phyloP scores from a whole-genome alignment of 64 coral and sea anemone species.

The Montipora sp. region DNA sequence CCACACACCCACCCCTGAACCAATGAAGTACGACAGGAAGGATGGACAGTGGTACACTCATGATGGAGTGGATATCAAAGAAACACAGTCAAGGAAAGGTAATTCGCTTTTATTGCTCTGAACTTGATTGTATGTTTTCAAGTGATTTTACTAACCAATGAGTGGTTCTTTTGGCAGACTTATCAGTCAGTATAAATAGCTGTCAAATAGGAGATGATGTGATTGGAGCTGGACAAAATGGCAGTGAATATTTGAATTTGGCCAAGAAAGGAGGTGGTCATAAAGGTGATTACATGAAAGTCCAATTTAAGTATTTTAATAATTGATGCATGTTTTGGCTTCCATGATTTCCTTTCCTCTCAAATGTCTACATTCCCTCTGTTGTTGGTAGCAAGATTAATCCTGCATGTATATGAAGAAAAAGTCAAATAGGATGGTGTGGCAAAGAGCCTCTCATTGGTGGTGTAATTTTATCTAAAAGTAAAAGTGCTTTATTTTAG shows the following conservation, averaged over 20 bases:
- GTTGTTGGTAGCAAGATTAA: too few relatives aligned
- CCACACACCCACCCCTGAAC: constrained; percentile 52
- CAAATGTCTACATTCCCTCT: too few relatives aligned
- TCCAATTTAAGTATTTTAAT: too few relatives aligned
- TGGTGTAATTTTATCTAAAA: neutral
- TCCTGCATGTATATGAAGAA: too few relatives aligned
- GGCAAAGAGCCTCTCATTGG: too few relatives aligned
- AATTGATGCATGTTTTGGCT: too few relatives aligned
- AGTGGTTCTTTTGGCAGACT: neutral
- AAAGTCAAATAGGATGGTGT: too few relatives aligned
- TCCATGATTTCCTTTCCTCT: too few relatives aligned
- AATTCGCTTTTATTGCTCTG: neutral
- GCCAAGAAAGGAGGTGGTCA: constrained; percentile 71
- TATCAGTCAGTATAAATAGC: neutral
- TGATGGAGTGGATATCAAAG: constrained; percentile 46
- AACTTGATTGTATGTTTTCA: neutral
- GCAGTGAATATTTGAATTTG: constrained; percentile 12
- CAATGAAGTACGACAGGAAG: constrained; percentile 38
- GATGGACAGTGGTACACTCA: constrained; percentile 71
- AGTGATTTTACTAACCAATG: neutral
- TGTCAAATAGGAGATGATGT: neutral
- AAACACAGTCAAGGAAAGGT: constrained; percentile 62
- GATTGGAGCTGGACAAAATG: constrained; percentile 16
- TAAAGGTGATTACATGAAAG: constrained; percentile 35
- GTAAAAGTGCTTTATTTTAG: constrained; percentile 1